These are phyloP conservation scores for Andrena minutula DNA, from an alignment of 2,888 invertebrate genomes.

Conservation along the genomic window DNA sequence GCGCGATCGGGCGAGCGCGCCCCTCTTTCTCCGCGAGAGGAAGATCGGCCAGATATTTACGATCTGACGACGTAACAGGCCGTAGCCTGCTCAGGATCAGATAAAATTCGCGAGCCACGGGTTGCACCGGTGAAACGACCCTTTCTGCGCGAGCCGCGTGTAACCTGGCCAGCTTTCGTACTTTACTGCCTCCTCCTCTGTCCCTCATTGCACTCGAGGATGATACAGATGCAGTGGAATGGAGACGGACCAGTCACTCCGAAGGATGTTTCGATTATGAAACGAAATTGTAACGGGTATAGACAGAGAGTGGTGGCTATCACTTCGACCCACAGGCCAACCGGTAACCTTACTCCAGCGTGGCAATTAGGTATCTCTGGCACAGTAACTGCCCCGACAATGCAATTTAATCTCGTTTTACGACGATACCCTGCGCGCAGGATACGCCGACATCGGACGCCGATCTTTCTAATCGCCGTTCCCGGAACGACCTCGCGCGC, in stretches of 20 bases:
- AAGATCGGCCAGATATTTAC: constrained; percentile 51
- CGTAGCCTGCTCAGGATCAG: constrained; percentile 35
- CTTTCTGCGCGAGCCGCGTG: background rate
- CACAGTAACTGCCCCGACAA: constrained; percentile 42
- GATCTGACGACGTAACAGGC: constrained; percentile 49
- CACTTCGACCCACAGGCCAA: constrained; percentile 38
- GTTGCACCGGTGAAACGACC: constrained; percentile 50
- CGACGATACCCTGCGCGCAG: constrained; percentile 34
- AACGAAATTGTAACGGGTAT: constrained; percentile 36
- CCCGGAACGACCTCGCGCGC: constrained; percentile 29
- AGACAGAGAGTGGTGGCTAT: constrained; percentile 7
- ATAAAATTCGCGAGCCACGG: constrained; percentile 54
- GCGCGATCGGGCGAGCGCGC: constrained; percentile 48
- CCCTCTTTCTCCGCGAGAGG: constrained; percentile 12
- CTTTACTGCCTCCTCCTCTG: background rate
- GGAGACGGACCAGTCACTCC: background rate
- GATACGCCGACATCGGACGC: constrained; percentile 53
- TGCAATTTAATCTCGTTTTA: constrained; percentile 65
- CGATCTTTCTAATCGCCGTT: constrained; percentile 60
- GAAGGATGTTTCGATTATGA: too few relatives aligned
- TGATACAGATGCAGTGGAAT: background rate
- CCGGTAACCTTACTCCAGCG: constrained; percentile 54
- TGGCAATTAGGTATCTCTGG: constrained; percentile 54
- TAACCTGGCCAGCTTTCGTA: background rate
- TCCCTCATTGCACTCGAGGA: background rate